These are phyloP conservation scores for Jacana jacana DNA, from an alignment of 2,113 vertebrate species.

Conservation along the genomic window DNA sequence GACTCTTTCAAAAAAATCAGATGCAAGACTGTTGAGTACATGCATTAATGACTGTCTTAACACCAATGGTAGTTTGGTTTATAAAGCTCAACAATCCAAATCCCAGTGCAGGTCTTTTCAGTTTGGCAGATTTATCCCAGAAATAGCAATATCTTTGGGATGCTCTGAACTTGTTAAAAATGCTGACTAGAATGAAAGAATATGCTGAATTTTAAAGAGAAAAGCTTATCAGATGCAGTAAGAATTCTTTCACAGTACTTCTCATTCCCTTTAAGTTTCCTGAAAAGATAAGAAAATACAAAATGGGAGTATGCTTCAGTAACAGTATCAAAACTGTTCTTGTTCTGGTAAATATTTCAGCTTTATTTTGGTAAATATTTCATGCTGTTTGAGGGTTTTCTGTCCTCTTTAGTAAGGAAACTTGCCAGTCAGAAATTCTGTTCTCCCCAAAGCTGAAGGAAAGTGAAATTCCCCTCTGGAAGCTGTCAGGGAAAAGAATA, in stretches of 20 bases:
- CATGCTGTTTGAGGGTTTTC: not conserved
- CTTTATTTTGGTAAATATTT: slow-evolving; percentile 22
- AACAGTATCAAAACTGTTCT: not conserved
- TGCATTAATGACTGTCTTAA: not conserved
- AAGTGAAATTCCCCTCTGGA: not conserved
- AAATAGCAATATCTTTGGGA: not conserved
- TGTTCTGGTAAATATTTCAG: slow-evolving; percentile 6
- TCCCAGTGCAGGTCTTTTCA: not conserved
- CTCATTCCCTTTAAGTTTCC: not conserved
- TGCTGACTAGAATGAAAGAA: not conserved
- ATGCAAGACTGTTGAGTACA: not conserved
- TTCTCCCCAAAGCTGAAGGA: not conserved
- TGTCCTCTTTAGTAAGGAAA: not conserved
- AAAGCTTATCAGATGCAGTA: not conserved
- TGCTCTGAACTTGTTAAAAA: not conserved
- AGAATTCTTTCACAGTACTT: not conserved
- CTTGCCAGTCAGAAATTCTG: not conserved
- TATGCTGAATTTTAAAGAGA: not conserved
- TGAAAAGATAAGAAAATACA: not conserved
- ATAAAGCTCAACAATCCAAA: not conserved
- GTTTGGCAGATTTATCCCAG: not conserved
- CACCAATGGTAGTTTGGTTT: not conserved
- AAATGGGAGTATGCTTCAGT: not conserved
- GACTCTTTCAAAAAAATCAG: not conserved
- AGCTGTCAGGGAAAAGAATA: not conserved